Evolutionary conservation across 2,113 vertebrate species (phyloP).

Genomic region (Mus musculus): DNA sequence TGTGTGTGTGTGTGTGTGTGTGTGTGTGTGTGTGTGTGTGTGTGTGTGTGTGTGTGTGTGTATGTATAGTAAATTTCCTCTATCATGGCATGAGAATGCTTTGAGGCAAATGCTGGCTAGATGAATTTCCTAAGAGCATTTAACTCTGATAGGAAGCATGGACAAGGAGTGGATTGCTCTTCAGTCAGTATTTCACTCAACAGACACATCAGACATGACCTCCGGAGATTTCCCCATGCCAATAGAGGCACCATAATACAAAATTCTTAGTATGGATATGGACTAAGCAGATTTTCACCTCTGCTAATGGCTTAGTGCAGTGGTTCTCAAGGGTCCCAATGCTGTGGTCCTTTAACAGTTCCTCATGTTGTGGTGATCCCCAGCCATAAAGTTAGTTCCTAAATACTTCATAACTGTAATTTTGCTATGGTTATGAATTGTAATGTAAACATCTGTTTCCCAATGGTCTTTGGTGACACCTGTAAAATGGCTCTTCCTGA

Average conservation of each 20-base stretch:
- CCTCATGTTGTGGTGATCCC: neutral
- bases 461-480: neutral
- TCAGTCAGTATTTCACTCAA: neutral
- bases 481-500: neutral
- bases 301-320: neutral
- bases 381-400: neutral
- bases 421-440: neutral
- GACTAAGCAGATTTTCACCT: neutral
- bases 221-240: neutral
- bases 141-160: fast-evolving
- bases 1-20: too few species aligned
- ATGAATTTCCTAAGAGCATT: neutral
- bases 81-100: neutral
- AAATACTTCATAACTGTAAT: neutral
- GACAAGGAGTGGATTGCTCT: neutral
- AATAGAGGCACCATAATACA: neutral
- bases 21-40: too few species aligned
- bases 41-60: too few species aligned
- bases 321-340: neutral
- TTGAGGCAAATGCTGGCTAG: neutral
- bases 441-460: neutral
- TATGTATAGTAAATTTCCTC: neutral
- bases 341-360: neutral
- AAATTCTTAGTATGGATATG: neutral
- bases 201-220: neutral